Evolutionary conservation across 2,888 invertebrate species (phyloP).

Genomic region (Hymenopus coronatus): DNA sequence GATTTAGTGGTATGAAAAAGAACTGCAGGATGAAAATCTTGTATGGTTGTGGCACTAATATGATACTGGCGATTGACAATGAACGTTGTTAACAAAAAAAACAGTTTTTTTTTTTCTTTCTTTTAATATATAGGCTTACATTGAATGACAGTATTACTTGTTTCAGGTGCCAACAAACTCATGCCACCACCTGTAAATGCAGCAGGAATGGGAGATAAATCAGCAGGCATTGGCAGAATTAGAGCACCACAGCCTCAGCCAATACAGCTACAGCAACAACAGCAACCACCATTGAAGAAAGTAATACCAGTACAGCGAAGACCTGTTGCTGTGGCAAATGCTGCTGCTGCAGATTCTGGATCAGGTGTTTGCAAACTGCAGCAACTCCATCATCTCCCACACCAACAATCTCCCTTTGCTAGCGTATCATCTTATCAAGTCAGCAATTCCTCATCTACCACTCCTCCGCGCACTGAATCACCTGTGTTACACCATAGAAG

Average conservation of each 20-base stretch:
- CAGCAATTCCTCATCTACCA: not conserved
- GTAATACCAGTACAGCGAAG: slow-evolving; percentile 39
- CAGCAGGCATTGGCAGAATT: slow-evolving; percentile 46
- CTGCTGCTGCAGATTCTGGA: not conserved
- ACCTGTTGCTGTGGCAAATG: slow-evolving; percentile 7
- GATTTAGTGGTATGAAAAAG: no score
- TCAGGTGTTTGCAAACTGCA: not conserved
- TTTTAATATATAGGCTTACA: no score
- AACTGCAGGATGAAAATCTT: no score
- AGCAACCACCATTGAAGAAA: slow-evolving; percentile 42
- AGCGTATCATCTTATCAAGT: slow-evolving; percentile 9
- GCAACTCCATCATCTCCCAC: slow-evolving; percentile 2
- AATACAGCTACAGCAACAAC: slow-evolving; percentile 11
- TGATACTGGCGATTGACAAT: no score
- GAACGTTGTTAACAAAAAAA: no score
- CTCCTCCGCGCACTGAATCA: slow-evolving; percentile 3
- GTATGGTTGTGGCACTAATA: no score
- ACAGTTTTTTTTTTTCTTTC: no score
- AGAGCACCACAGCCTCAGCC: slow-evolving; percentile 3
- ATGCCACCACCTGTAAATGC: slow-evolving; percentile 1
- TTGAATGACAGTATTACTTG: not conserved
- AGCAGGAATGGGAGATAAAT: slow-evolving; percentile 12
- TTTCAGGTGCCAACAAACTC: slow-evolving; percentile 8
- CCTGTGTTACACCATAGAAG: slow-evolving; percentile 11
- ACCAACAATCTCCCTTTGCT: slow-evolving; percentile 20